Evolutionary conservation across 1,140 invertebrate genomes (phyloP).

Genomic region (Asobara japonica): DNA sequence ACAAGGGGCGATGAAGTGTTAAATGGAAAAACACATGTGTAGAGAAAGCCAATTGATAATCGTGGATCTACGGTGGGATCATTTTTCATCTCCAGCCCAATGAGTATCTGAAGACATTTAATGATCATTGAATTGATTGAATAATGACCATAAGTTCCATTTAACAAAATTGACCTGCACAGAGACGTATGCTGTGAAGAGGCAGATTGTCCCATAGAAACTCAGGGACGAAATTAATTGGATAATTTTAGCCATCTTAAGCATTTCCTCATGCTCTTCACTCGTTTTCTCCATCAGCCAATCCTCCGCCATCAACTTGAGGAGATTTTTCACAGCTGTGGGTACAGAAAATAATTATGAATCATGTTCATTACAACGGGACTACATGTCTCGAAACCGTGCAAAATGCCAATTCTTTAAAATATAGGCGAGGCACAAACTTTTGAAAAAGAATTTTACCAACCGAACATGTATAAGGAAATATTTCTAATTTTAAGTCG

Average conservation of each 20-base stretch:
- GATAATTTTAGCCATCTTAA: slow-evolving; percentile 25
- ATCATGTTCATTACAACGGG: neutral
- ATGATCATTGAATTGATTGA: slow-evolving; percentile 12
- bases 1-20: neutral
- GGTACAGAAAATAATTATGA: neutral
- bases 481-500: no score
- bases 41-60: slow-evolving; percentile 29
- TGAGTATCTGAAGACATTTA: neutral
- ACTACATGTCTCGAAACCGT: neutral
- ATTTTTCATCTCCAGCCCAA: neutral
- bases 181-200: slow-evolving; percentile 23
- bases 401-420: neutral
- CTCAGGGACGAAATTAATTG: slow-evolving; percentile 22
- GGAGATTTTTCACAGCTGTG: slow-evolving; percentile 21
- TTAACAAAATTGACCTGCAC: slow-evolving; percentile 20
- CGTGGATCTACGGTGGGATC: slow-evolving; percentile 14
- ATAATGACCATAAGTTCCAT: neutral
- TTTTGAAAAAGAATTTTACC: no score
- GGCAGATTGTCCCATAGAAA: slow-evolving; percentile 14
- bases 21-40: slow-evolving; percentile 43
- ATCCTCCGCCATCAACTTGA: slow-evolving; percentile 20
- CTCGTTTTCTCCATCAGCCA: slow-evolving; percentile 18
- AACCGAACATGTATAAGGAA: no score
- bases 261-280: slow-evolving; percentile 24
- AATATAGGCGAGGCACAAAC: no score